A percentile compares a stretch with the other conserved stretches of the same genome.
Evolutionary conservation across 1,140 invertebrate species (phyloP).

Genomic region (Bursaphelenchus mucronatus): DNA sequence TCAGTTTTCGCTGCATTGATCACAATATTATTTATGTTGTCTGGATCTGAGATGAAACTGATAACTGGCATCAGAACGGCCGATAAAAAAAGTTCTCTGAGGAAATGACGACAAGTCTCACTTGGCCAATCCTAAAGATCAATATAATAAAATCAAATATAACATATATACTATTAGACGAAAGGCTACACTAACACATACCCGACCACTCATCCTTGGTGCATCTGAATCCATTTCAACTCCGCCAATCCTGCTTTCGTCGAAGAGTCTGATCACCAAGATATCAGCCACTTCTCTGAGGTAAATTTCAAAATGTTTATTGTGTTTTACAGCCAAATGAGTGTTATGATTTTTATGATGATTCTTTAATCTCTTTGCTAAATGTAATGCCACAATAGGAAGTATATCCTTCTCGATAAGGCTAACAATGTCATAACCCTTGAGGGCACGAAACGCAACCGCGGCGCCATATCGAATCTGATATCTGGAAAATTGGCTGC

Average conservation of each 20-base stretch:
- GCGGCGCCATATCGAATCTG: conserved; percentile 40
- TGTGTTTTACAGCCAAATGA: conserved; percentile 36
- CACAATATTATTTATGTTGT: conserved; percentile 35
- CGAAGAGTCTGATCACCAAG: conserved; percentile 31
- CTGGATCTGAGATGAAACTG: conserved; percentile 43
- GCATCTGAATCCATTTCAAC: conserved; percentile 34
- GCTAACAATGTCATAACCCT: conserved; percentile 26
- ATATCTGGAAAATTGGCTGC: conserved; percentile 27
- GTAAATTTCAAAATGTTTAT: conserved; percentile 37
- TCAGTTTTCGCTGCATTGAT: conserved; percentile 24
- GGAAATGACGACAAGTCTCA: conserved; percentile 45
- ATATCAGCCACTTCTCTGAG: conserved; percentile 36
- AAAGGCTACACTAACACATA: too few species aligned
- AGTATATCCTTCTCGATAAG: conserved; percentile 36
- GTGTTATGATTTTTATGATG: conserved; percentile 19
- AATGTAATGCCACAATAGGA: conserved; percentile 31
- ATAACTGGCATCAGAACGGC: conserved; percentile 32
- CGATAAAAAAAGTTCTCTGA: conserved; percentile 42
- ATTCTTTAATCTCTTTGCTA: conserved; percentile 36
- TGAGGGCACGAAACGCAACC: conserved; percentile 20
- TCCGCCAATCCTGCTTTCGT: conserved; percentile 38
- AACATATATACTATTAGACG: too few species aligned
- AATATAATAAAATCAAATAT: neutral
- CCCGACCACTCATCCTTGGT: neutral
- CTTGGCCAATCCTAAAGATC: conserved; percentile 39